Evolutionary conservation across 1,140 invertebrate species (phyloP), one percentile per base, ranked within the genome.

Genomic region (Arctopsyche grandis): DNA sequence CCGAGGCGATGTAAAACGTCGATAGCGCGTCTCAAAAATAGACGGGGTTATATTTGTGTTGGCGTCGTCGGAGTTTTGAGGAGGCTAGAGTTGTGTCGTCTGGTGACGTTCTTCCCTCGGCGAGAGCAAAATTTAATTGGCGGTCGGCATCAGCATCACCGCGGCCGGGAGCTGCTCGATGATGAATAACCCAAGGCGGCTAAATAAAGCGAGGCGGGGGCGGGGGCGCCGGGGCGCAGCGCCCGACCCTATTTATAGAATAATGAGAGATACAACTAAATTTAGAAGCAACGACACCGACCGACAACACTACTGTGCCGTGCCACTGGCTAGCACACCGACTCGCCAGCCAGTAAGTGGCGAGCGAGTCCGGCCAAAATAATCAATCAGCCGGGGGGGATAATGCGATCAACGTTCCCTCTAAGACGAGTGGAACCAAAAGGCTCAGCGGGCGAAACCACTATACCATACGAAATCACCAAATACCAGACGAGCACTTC

Each of bases 181-280:
- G 77, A 78, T 78, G 77, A 78, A 78, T 78, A 78, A 71, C 69
- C 66, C 63, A 63, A 24, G 69, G 19, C 26, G n/a, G 69, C 66
- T 78, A 52, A 56, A 78, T 78, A 52, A 52, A 78, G 66, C 43
- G 38, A n/a, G 75, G 16, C 16, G n/a, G 60, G 58, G 14, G 44
- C 24, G 75, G 58, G 63, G 76, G 21, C 58, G 48, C 60, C 38
- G 76, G 76, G 76, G 76, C 63, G 76, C 60, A 69, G 76, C 76
- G 76, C 69, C 77, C 52, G 69, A n/a, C 44, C 69, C 77, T 78
- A 77, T 77, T 69, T 48, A 77, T 77, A 77, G 38, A 77, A 77
- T 69, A 69, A 77, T 77, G 76, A 77, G 60, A 69, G 76, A 69
- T 69, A 56, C 29, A n/a, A 52, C 0, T 77, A 77, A 77, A 69